Evolutionary conservation across 2,797 vertebrate species (phyloP), one percentile per base, ranked within the genome.

Genomic region (Gymnothorax javanicus): DNA sequence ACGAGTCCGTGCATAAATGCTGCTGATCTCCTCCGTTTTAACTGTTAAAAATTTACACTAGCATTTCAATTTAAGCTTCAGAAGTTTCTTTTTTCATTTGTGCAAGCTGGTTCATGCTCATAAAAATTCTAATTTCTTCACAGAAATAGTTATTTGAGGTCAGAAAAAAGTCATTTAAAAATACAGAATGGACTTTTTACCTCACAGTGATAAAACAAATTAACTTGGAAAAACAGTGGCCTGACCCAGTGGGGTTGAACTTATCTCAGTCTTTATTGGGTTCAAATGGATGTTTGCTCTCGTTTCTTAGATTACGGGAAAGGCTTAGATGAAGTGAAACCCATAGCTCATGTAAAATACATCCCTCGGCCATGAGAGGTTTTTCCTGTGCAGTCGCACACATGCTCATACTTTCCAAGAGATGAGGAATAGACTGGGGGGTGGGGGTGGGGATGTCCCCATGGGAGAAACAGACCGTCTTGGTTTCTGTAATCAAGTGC

Each of bases 271-370:
- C 27, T 73, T 73, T 33, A 73, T 33, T 73, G 27, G 69, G 8
- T 33, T 33, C 13, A 27, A 33, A 13, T 73, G 69, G 27, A 27
- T 73, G 27, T 33, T 71, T 71, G 9, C 69, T 33, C 11, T 73
- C 9, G 11, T 73, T 27, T 27, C 69, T 8, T 3, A 0, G 8
- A 9, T 27, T 27, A 11, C 12, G 27, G 27, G 69, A 9, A 73
- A 69, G 25, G 69, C 69, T 73, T 12, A 73, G 27, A 73, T 27
- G 69, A 73, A 15, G n/a, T 9, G 69, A 73, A 73, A 71, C 11
- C 69, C 69, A 71, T 11, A 71, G 69, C 69, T 73, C 69, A 73
- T 27, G 69, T 73, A 33, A 73, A 73, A 73, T 73, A 33, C n/a
- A 73, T 27, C 12, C n/a, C 69, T 33, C 1, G 5, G 69, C 27